Conservation (phyloP, 1,140 invertebrate genomes). For the Reticulitermes speratus region DNA sequence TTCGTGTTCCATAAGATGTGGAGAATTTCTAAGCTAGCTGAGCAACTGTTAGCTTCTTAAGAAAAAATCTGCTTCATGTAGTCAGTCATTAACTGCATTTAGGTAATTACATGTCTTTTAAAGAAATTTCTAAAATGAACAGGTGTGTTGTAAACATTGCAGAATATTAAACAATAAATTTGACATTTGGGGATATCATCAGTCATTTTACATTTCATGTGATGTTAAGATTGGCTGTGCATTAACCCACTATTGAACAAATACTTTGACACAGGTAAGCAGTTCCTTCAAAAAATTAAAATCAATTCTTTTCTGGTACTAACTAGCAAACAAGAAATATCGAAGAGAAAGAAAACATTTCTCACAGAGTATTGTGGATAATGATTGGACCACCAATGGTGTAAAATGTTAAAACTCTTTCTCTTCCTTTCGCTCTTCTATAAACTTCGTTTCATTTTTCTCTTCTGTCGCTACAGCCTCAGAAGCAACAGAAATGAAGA, state of each 20-base stretch:
- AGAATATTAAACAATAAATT: not conserved
- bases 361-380: slow-evolving; percentile 15
- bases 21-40: too few relatives aligned
- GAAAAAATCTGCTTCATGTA: too few relatives aligned
- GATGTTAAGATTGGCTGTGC: not conserved
- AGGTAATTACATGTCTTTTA: too few relatives aligned
- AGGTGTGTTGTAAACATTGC: too few relatives aligned
- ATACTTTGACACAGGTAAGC: not conserved
- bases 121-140: too few relatives aligned
- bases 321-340: slow-evolving; percentile 16
- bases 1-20: too few relatives aligned
- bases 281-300: not conserved
- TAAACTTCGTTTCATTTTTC: not conserved
- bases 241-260: not conserved
- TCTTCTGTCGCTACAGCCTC: not conserved
- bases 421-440: not conserved
- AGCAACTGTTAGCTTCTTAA: too few relatives aligned
- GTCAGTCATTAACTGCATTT: too few relatives aligned
- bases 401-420: slow-evolving; percentile 2
- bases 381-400: slow-evolving; percentile 10
- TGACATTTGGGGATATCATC: not conserved
- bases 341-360: slow-evolving; percentile 11
- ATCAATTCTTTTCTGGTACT: not conserved
- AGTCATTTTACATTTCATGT: not conserved
- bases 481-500: not conserved